Evolutionary conservation across 2,888 invertebrate genomes (phyloP), one percentile per base, ranked within the genome.

Genomic region (Netelia melanura): DNA sequence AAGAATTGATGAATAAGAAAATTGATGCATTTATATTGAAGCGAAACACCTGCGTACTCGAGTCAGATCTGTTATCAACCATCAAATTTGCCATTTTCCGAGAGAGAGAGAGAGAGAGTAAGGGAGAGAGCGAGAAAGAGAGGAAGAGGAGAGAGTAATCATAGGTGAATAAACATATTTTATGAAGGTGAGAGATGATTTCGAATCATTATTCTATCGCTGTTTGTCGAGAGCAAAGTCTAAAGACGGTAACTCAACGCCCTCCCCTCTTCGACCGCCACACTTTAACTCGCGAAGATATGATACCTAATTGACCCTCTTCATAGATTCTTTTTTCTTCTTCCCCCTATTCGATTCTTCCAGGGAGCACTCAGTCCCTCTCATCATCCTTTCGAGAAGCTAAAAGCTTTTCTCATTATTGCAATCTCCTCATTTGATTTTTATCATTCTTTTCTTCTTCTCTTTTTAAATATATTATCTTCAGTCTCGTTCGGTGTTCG

Each of bases 151-250:
- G 17, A 17, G 17, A 17, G 17, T 3, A 38, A 21, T 14, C 43
- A 52, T 17, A 30, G 62, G 67, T 5, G 30, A 56, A 75, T 43
- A 80, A 90, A 89, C 89, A 88, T 91, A 90, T 91, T 92, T 92
- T 92, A 91, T 89, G 87, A 86, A 70, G 75, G 71, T 67, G 76
- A 76, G 61, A 67, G 65, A 80, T 68, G 72, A 72, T 72, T 52
- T 74, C 56, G 56, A 65, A 72, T 67, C 23, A 68, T 65, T 77
- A 52, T 71, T 65, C 48, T 48, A n/a, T 68, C 25, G 17, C 38
- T 56, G 52, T 23, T 23, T 56, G n/a, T 43, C 44, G 58, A 9
- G 9, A 61, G 44, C 71, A 44, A 67, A 9, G 10, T 61, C 21
- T 17, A 11, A 14, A 25, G 14, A 43, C 54, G 71, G 43, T 23